Percentiles rank a stretch among this genome's conserved stretches.
These are phyloP conservation scores for Archivesica marissinica DNA, from an alignment of 1,140 invertebrate genomes.

Conservation along the genomic window DNA sequence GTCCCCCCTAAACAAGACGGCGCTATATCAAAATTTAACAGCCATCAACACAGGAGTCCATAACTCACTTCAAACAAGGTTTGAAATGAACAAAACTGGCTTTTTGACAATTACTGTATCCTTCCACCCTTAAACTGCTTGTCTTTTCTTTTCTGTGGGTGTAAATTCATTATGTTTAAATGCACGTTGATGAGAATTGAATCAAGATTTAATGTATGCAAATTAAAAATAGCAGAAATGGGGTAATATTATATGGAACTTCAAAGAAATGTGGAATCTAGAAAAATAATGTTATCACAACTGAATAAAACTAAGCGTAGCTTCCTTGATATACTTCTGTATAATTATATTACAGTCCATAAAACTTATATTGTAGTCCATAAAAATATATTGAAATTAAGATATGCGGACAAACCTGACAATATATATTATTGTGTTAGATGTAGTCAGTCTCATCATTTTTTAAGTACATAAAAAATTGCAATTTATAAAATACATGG, in stretches of 20 bases:
- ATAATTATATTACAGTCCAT: slow-evolving; percentile 13
- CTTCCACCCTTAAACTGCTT: not conserved
- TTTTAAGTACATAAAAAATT: not conserved
- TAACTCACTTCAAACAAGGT: slow-evolving; percentile 23
- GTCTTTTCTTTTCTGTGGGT: not conserved
- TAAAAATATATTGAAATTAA: slow-evolving; percentile 41
- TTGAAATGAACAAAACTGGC: not conserved
- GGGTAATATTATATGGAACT: slow-evolving; percentile 18
- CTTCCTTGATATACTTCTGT: not conserved
- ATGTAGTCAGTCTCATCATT: slow-evolving; percentile 3
- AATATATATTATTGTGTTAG: not conserved
- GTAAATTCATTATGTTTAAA: slow-evolving; percentile 37
- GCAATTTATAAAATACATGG: not conserved
- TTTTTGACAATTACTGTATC: not conserved
- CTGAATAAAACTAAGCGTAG: slow-evolving; percentile 11
- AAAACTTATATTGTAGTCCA: slow-evolving; percentile 23
- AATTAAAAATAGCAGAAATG: slow-evolving; percentile 11
- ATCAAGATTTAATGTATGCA: slow-evolving; percentile 27
- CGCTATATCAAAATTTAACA: not conserved
- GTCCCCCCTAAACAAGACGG: not conserved
- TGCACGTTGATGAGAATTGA: not conserved
- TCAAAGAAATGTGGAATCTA: slow-evolving; percentile 29
- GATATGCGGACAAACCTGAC: not conserved
- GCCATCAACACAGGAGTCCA: slow-evolving; percentile 5
- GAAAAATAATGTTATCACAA: slow-evolving; percentile 34